Evolutionary conservation across 2,888 invertebrate species (phyloP).

Genomic region (Athalia circularis): DNA sequence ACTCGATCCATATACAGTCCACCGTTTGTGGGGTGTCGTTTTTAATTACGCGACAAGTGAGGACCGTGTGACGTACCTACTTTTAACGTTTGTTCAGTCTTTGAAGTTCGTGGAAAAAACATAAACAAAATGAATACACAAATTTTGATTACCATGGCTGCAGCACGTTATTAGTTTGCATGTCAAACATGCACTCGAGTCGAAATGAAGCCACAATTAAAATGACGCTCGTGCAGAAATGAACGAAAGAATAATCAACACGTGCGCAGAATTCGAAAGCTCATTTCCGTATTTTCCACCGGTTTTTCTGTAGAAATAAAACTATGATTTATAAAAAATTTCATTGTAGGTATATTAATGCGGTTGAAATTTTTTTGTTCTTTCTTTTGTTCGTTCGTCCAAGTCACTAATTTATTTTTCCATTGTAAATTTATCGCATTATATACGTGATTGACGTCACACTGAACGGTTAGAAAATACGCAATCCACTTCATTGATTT

Average conservation of each 20-base stretch:
- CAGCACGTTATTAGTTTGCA: too few species aligned
- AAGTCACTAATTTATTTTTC: neutral
- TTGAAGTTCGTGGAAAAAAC: neutral
- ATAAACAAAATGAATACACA: neutral
- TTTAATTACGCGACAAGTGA: slow-evolving; percentile 15
- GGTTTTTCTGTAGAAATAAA: too few species aligned
- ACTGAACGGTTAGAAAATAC: slow-evolving; percentile 21
- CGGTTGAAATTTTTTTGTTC: neutral
- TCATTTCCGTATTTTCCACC: too few species aligned
- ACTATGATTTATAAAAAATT: too few species aligned
- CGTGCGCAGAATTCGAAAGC: too few species aligned
- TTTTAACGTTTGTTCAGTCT: neutral
- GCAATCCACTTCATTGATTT: slow-evolving; percentile 30
- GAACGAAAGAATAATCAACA: too few species aligned
- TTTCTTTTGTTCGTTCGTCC: neutral
- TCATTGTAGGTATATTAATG: neutral
- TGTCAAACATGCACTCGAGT: too few species aligned
- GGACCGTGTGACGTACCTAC: slow-evolving; percentile 11
- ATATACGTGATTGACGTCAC: slow-evolving; percentile 10
- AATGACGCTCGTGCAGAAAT: too few species aligned
- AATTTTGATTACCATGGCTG: neutral
- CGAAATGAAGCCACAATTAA: too few species aligned
- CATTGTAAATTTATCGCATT: neutral
- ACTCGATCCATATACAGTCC: neutral
- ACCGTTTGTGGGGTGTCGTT: slow-evolving; percentile 2